Percentiles rank a stretch among this genome's conserved stretches.
phyloP scores from a whole-genome alignment of 2,797 vertebrate genomes.

The Otolemur crassicaudatus region DNA sequence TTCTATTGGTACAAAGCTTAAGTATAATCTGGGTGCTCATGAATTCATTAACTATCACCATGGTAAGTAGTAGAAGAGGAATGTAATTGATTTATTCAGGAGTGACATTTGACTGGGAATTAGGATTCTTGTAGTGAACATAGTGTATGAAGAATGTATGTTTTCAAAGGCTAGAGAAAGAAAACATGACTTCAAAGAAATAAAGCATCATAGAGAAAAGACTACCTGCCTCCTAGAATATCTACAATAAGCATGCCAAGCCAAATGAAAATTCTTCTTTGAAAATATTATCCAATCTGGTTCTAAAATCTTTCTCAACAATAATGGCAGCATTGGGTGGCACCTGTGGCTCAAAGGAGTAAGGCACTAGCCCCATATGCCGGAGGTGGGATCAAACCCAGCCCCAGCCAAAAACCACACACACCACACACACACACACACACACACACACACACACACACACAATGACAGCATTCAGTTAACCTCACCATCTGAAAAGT shows the following conservation, averaged over 20 bases:
- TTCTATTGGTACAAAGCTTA: conserved; percentile 36
- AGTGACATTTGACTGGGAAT: background rate
- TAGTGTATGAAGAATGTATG: background rate
- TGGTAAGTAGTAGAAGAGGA: background rate
- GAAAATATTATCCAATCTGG: background rate
- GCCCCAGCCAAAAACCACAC: too few relatives aligned
- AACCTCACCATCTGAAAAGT: background rate
- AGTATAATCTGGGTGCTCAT: background rate
- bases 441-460: too few relatives aligned
- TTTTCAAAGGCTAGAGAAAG: conserved; percentile 7
- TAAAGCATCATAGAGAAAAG: conserved; percentile 1
- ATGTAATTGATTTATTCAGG: background rate
- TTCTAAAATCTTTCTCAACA: background rate
- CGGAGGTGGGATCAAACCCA: too few relatives aligned
- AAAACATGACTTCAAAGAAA: conserved; percentile 11
- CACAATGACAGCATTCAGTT: background rate
- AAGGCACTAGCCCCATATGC: too few relatives aligned
- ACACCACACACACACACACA: too few relatives aligned
- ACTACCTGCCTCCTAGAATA: background rate
- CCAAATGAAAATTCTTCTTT: conserved; percentile 33
- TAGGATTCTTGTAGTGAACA: background rate
- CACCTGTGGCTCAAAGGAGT: too few relatives aligned
- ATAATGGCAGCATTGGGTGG: background rate
- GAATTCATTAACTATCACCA: conserved; percentile 42
- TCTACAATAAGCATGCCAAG: background rate